Evolutionary conservation across 2,797 vertebrate species (phyloP).

Genomic region (Neosilurus hyrtlii): DNA sequence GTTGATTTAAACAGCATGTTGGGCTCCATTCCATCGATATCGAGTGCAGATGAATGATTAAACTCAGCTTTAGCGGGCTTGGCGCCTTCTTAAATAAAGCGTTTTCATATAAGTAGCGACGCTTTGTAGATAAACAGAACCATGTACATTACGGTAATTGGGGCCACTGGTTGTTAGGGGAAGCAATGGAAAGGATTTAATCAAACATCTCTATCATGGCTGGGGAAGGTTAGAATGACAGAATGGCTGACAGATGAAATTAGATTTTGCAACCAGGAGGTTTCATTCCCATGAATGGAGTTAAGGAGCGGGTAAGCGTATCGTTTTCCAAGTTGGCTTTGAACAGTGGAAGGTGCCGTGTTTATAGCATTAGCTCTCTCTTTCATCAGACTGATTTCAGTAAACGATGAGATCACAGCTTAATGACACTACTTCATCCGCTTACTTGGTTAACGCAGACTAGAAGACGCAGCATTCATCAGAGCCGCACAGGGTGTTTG

Average conservation of each 20-base stretch:
- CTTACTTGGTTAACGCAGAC: constrained; percentile 15
- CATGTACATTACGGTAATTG: constrained; percentile 46
- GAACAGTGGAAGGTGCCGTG: constrained; percentile 18
- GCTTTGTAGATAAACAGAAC: constrained; percentile 50
- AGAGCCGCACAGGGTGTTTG: constrained; percentile 38
- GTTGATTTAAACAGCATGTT: constrained; percentile 59
- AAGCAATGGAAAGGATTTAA: constrained; percentile 36
- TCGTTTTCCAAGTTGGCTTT: constrained; percentile 2
- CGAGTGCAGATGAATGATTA: constrained; percentile 57
- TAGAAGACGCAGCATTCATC: constrained; percentile 45
- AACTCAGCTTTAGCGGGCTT: constrained; percentile 44
- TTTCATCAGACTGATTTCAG: constrained; percentile 41
- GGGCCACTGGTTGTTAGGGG: constrained; percentile 34
- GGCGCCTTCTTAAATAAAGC: constrained; percentile 43
- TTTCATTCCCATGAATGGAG: constrained; percentile 16
- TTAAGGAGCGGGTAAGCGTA: background rate
- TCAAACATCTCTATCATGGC: constrained; percentile 41
- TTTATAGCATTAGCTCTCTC: constrained; percentile 32
- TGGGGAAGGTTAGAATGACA: constrained; percentile 17
- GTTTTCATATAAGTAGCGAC: constrained; percentile 45
- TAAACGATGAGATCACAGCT: constrained; percentile 33
- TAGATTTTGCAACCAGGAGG: constrained; percentile 15
- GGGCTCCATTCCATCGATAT: constrained; percentile 50
- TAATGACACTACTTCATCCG: background rate
- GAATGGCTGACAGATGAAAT: constrained; percentile 13